Conservation (phyloP, 2,113 vertebrate genomes). For the Neogale vison region DNA sequence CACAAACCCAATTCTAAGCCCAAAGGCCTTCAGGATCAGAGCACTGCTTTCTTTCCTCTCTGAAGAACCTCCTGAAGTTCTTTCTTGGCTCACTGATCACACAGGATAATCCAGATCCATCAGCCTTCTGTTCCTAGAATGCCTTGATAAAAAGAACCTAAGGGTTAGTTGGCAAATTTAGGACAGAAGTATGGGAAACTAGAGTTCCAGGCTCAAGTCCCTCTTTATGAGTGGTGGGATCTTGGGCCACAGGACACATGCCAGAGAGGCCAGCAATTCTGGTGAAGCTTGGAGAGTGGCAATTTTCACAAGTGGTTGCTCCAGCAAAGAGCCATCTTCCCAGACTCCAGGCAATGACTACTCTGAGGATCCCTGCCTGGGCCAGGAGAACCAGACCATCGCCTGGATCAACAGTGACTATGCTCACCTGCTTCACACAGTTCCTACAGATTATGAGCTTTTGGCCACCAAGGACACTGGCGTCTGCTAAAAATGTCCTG, state of each 20-base stretch:
- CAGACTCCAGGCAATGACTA: neutral
- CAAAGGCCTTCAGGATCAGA: neutral
- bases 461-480: neutral
- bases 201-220: neutral
- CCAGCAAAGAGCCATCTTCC: neutral
- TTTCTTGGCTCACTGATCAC: neutral
- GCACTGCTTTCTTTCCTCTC: neutral
- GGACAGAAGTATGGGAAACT: neutral
- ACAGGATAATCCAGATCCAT: constrained; percentile 13
- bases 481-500: constrained; percentile 13
- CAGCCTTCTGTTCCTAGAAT: neutral
- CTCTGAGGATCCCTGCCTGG: neutral
- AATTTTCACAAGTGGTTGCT: neutral
- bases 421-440: neutral
- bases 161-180: constrained; percentile 17
- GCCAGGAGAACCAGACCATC: constrained; percentile 38
- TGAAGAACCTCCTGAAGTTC: neutral
- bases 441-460: neutral
- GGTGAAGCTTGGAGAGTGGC: constrained; percentile 26
- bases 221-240: constrained; percentile 6
- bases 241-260: neutral
- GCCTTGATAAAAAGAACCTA: neutral
- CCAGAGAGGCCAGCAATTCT: neutral
- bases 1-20: neutral
- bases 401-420: constrained; percentile 29